phyloP scores from a whole-genome alignment of 2,797 vertebrate genomes.

The Microctenopoma lineatum region DNA sequence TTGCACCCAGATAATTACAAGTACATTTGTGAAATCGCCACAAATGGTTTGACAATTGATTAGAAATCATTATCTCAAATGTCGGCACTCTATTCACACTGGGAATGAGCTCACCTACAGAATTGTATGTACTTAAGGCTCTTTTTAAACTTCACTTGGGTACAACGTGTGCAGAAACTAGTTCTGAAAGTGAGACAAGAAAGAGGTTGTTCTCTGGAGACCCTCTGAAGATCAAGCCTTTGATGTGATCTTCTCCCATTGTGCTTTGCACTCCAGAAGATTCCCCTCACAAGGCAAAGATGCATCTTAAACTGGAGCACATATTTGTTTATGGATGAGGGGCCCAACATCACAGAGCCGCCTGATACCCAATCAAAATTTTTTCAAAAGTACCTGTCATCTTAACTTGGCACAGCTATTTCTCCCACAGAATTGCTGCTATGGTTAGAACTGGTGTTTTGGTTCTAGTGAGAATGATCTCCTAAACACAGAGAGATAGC shows the following conservation, averaged over 20 bases:
- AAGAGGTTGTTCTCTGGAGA: constrained; percentile 58
- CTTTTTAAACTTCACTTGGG: constrained; percentile 43
- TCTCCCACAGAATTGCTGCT: constrained; percentile 32
- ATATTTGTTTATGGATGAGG: constrained; percentile 77
- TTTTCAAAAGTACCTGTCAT: constrained; percentile 50
- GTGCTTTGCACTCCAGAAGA: constrained; percentile 54
- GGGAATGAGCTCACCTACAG: constrained; percentile 2
- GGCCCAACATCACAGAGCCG: constrained; percentile 47
- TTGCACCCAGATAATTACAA: constrained; percentile 1
- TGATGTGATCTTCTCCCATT: constrained; percentile 60
- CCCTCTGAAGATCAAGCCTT: constrained; percentile 52
- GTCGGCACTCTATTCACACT: not conserved
- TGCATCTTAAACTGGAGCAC: constrained; percentile 65
- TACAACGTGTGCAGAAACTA: constrained; percentile 33
- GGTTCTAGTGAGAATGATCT: constrained; percentile 14
- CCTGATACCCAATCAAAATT: constrained; percentile 53
- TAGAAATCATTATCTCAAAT: constrained; percentile 9
- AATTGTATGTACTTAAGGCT: constrained; percentile 36
- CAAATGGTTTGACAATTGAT: constrained; percentile 12
- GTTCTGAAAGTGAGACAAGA: constrained; percentile 49
- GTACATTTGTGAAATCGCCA: constrained; percentile 5
- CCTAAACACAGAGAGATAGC: constrained; percentile 24
- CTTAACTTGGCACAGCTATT: constrained; percentile 15
- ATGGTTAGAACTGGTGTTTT: constrained; percentile 39
- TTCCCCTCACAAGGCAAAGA: constrained; percentile 45